Base-by-base conservation (phyloP, 2,888 invertebrate genomes). In the Brenthis hecate region DNA sequence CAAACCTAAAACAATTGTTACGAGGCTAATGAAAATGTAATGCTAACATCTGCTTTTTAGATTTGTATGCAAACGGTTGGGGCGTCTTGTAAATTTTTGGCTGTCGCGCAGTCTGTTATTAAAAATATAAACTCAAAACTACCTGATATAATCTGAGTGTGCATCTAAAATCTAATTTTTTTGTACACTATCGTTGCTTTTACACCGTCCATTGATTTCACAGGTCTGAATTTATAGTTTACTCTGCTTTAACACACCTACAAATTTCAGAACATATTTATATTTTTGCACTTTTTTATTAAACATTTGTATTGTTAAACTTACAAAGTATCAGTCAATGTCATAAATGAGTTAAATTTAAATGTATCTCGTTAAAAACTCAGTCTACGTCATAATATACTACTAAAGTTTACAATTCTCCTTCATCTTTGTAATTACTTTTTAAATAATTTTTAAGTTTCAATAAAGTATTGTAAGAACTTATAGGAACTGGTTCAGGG, bases 401-500 rank as follows among this genome's bases (percentile, higher is more conserved):
- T 8, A 3, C 8, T 43, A 11, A 11, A 43, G 8, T 43, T 11
- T 43, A 43, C 3, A 6, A 36, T 43, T 11, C 1, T 43, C 11
- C 36, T 8, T 56, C 28, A 56, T 56, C 14, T 56, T n/a, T 36
- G 56, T 36, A 8, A 36, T 32, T 32, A 32, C 32, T 32, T 14
- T 36, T 28, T 51, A 32, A 32, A 51, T 14, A 51, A 6, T 51
- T 51, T 14, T 51, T 14, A n/a, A 8, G 8, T 53, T 53, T 16
- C n/a, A 8, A 16, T 60, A 47, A 62, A 48, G 53, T 53, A 63
- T 53, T 57, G 50, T 80, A 80, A 81, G 83, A 78, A 83, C 84
- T 85, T 84, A 81, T 80, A 82, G 84, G 81, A 87, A 88, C 88
- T 82, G 84, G 88, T 85, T 85, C 85, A 81, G 77, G 79, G 80